Percentiles rank a stretch among this genome's conserved stretches.
Conservation (phyloP, 2,797 vertebrate genomes). For the Decapterus maruadsi region DNA sequence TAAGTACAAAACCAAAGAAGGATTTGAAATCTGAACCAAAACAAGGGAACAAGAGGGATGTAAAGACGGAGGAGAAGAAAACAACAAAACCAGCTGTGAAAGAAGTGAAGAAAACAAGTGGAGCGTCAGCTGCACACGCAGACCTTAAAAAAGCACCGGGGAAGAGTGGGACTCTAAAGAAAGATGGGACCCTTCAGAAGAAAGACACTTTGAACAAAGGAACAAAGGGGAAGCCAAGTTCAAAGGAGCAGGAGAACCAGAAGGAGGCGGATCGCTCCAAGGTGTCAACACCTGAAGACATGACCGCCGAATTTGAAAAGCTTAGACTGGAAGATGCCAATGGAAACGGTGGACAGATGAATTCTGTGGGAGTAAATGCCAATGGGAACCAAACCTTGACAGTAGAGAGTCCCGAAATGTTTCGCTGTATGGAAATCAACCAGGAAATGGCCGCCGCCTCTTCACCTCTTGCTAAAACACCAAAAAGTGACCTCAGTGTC, state of each 20-base stretch:
- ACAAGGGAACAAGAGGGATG: conserved; percentile 85
- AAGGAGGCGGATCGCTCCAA: conserved; percentile 68
- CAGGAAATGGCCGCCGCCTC: conserved; percentile 50
- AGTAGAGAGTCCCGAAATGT: conserved; percentile 80
- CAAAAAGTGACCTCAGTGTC: conserved; percentile 83
- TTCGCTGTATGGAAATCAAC: conserved; percentile 68
- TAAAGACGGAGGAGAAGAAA: conserved; percentile 80
- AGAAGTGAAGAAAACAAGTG: conserved; percentile 75
- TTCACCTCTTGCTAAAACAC: conserved; percentile 78
- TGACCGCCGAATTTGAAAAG: conserved; percentile 66
- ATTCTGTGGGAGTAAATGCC: conserved; percentile 15
- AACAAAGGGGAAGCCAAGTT: conserved; percentile 62
- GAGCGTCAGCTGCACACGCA: neutral
- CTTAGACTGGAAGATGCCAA: conserved; percentile 51
- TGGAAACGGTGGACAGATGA: conserved; percentile 36
- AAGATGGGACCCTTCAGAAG: conserved; percentile 71
- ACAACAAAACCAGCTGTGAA: conserved; percentile 55
- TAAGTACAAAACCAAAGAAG: conserved; percentile 81
- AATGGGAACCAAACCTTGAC: conserved; percentile 21
- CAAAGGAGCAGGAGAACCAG: conserved; percentile 57
- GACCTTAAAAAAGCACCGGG: conserved; percentile 77
- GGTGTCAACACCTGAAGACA: conserved; percentile 78
- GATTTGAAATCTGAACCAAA: conserved; percentile 79
- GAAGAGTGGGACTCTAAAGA: conserved; percentile 80
- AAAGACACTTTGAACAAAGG: conserved; percentile 80